A percentile compares a stretch with the other conserved stretches of the same genome.
Conservation (phyloP, 1,140 invertebrate species). For the Zophobas atratus region DNA sequence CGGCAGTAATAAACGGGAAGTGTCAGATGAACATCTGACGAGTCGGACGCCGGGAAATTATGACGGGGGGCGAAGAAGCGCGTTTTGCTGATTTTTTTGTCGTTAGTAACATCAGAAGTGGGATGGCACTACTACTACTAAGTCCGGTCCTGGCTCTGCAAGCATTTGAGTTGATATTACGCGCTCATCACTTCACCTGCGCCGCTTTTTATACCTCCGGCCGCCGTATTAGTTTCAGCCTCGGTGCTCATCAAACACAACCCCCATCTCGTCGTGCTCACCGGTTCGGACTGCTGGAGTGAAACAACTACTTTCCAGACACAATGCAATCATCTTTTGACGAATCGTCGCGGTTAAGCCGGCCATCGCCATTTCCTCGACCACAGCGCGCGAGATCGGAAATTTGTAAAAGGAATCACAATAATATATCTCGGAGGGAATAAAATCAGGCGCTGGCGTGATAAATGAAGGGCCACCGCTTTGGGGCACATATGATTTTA, state of each 20-base stretch:
- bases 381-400: background rate
- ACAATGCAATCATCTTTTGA: conserved; percentile 12
- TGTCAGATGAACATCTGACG: conserved; percentile 29
- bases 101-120: too few relatives aligned
- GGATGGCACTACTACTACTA: too few relatives aligned
- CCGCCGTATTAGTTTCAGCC: background rate
- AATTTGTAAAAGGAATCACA: conserved; percentile 13
- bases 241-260: conserved; percentile 1
- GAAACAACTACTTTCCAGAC: conserved; percentile 26
- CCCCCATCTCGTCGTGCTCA: background rate
- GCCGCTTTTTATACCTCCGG: too few relatives aligned
- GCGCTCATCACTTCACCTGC: too few relatives aligned
- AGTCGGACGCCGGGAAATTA: background rate
- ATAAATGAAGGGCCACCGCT: too few relatives aligned
- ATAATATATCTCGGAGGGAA: background rate
- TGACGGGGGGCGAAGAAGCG: too few relatives aligned
- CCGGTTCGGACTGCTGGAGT: conserved; percentile 16
- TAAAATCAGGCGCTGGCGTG: background rate
- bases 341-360: background rate
- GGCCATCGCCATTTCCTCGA: background rate
- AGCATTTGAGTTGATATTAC: too few relatives aligned
- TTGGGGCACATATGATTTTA: too few relatives aligned
- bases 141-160: too few relatives aligned
- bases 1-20: conserved; percentile 27
- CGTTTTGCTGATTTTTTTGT: too few relatives aligned